Evolutionary conservation across 2,113 vertebrate genomes (phyloP).

Genomic region (Notothenia rossii): DNA sequence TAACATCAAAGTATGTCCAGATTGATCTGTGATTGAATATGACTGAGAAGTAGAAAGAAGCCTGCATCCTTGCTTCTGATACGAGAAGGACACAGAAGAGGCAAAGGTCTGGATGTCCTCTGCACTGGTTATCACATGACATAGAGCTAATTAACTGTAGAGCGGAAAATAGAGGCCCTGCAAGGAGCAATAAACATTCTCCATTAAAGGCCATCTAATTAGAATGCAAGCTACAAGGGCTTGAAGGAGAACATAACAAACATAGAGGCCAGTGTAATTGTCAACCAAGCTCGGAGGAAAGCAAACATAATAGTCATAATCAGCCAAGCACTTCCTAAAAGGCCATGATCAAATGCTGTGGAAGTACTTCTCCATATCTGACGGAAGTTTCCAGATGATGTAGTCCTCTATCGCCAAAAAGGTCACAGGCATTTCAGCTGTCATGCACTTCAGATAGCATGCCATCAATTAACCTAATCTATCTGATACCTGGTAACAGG

Average conservation of each 20-base stretch:
- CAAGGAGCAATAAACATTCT: conserved; percentile 74
- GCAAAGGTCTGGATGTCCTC: conserved; percentile 62
- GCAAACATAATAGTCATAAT: conserved; percentile 71
- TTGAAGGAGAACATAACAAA: conserved; percentile 77
- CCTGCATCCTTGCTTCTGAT: conserved; percentile 15
- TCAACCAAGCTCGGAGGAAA: conserved; percentile 60
- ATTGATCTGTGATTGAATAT: no score
- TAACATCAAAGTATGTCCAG: no score
- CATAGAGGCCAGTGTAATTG: conserved; percentile 71
- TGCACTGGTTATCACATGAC: conserved; percentile 66
- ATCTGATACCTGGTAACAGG: conserved; percentile 31
- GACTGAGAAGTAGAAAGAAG: conserved; percentile 1
- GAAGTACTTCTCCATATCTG: conserved; percentile 50
- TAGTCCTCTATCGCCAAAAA: conserved; percentile 53
- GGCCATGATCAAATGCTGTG: conserved; percentile 54
- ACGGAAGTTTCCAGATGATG: conserved; percentile 55
- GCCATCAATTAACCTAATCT: conserved; percentile 63
- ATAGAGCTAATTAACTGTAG: conserved; percentile 75
- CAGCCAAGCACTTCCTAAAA: conserved; percentile 56
- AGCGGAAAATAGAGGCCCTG: conserved; percentile 70
- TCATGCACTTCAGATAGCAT: conserved; percentile 42
- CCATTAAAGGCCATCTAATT: conserved; percentile 79
- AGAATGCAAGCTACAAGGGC: conserved; percentile 72
- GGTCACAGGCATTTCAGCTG: conserved; percentile 66
- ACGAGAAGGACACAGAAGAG: conserved; percentile 40